These are phyloP conservation scores for Eremobia ochroleuca DNA, from an alignment of 2,888 invertebrate species.

Conservation along the genomic window DNA sequence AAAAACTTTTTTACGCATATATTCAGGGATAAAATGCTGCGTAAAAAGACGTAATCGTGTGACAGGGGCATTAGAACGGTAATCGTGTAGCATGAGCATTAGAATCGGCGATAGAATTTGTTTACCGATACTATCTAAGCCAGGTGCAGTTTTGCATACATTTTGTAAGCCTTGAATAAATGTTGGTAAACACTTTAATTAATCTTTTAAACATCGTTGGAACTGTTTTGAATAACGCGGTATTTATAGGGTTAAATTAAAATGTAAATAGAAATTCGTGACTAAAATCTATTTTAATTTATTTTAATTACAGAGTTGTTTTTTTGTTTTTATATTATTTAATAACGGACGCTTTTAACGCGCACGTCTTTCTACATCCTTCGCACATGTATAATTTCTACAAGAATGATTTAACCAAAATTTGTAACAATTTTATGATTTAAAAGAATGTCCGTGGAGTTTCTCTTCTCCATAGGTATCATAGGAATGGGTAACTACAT, in stretches of 20 bases:
- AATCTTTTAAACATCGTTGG: constrained; percentile 13
- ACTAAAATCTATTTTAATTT: not conserved
- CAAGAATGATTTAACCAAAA: no score
- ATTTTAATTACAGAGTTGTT: no score
- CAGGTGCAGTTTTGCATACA: constrained; percentile 79
- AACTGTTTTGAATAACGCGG: not conserved
- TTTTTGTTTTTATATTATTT: not conserved
- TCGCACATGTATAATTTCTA: no score
- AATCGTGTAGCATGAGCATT: constrained; percentile 64
- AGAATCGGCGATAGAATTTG: constrained; percentile 74
- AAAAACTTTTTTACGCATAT: constrained; percentile 57
- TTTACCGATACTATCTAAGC: constrained; percentile 66
- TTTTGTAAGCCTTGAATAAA: constrained; percentile 22
- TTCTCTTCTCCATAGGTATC: no score
- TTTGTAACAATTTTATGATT: no score
- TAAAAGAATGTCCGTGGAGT: no score
- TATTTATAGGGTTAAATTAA: constrained; percentile 11
- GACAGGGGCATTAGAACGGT: constrained; percentile 26
- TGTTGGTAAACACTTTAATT: not conserved
- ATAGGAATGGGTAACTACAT: no score
- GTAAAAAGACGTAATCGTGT: constrained; percentile 63
- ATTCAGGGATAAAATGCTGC: constrained; percentile 33
- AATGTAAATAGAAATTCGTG: not conserved
- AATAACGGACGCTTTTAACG: not conserved
- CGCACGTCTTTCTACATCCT: no score